Conservation (phyloP, 1,140 invertebrate species). For the Aricia agestis region DNA sequence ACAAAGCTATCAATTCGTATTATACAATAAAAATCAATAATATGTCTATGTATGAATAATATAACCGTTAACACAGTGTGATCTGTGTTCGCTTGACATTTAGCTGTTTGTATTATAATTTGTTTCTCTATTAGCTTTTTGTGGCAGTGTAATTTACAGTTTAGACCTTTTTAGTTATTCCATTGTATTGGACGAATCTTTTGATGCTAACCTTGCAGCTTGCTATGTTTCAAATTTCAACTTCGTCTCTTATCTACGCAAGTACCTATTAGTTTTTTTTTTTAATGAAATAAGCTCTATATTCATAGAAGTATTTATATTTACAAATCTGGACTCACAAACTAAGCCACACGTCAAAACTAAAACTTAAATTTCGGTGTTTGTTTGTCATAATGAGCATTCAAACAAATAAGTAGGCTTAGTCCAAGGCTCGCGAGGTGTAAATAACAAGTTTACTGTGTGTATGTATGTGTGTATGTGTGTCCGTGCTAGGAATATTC, state of each 20-base stretch:
- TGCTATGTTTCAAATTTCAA: too few species aligned
- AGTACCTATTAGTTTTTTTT: too few species aligned
- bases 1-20: too few species aligned
- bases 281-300: too few species aligned
- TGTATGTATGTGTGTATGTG: conserved; percentile 2
- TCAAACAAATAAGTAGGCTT: neutral
- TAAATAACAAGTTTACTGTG: conserved; percentile 4
- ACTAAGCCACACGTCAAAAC: too few species aligned
- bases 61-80: neutral
- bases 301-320: too few species aligned
- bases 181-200: neutral
- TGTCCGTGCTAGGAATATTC: conserved; percentile 18
- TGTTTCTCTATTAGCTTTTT: neutral
- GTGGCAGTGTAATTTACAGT: neutral
- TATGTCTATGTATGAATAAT: neutral
- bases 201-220: too few species aligned
- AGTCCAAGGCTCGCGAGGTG: neutral
- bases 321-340: too few species aligned
- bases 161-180: neutral
- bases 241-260: too few species aligned
- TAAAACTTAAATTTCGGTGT: neutral
- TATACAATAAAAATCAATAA: conserved; percentile 9
- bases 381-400: neutral
- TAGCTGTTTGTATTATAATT: conserved; percentile 3
- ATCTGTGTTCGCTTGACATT: conserved; percentile 10